A percentile compares a stretch with the other conserved stretches of the same genome.
Conservation (phyloP, 2,113 vertebrate species). For the Oncorhynchus tshawytscha region DNA sequence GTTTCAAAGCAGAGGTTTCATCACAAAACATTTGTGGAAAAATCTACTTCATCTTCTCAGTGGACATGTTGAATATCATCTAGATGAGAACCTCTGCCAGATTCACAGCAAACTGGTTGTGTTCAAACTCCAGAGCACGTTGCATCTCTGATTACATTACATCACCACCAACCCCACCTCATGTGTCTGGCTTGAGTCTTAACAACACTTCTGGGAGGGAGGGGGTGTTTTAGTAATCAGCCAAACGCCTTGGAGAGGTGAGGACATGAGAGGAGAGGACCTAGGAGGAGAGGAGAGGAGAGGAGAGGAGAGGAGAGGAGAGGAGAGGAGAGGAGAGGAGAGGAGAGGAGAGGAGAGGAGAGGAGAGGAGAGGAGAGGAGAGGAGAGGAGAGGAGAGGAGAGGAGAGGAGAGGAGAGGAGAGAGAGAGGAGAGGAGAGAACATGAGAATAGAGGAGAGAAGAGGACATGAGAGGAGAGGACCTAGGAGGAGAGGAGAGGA, state of each 20-base stretch:
- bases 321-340: no score
- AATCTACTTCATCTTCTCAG: conserved; percentile 3
- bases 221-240: conserved; percentile 56
- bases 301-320: no score
- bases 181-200: conserved; percentile 38
- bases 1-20: no score
- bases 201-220: conserved; percentile 53
- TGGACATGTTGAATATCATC: conserved; percentile 17
- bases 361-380: no score
- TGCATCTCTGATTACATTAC: conserved; percentile 55
- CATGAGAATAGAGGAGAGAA: no score
- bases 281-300: no score
- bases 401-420: no score
- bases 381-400: no score
- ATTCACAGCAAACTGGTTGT: conserved; percentile 20
- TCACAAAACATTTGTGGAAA: not conserved
- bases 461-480: not conserved
- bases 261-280: no score
- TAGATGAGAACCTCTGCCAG: conserved; percentile 24
- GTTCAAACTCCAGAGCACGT: conserved; percentile 41
- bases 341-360: no score
- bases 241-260: conserved; percentile 26
- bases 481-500: conserved; percentile 5
- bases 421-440: no score
- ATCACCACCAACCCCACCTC: conserved; percentile 60